Base-by-base conservation (phyloP, 2,797 vertebrate species). In the Fistularia commersonii region DNA sequence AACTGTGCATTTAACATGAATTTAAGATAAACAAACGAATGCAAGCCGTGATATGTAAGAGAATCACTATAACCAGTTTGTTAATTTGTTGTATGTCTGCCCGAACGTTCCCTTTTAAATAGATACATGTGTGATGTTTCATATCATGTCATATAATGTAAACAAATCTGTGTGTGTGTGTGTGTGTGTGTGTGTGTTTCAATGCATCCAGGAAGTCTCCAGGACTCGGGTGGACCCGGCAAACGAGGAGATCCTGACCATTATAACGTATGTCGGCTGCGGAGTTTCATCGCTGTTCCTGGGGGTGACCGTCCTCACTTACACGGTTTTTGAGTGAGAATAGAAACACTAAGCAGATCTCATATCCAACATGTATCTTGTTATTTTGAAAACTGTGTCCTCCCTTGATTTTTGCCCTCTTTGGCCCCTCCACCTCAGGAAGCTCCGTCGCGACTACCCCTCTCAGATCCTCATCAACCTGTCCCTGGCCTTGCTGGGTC, bases 381-480 rank as follows among this genome's bases (percentile, higher is more conserved):
- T 2, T 2, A 2, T 23, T 23, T 23, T 23, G 23, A 23, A 23
- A 23, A 15, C 3, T 11, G 11, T 5, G 11, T 14, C 32, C 11
- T 11, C 3, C 8, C 33, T 3, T 23, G 11, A 3, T 8, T 23
- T 11, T n/a, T 39, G 7, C 1, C 32, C 34, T 9, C 12, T 11
- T 31, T 12, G 2, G 11, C 0, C 3, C 51, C 12, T 33, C 6
- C 0, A 8, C 11, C 13, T 47, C 68, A 91, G 95, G 44, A 93
- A 93, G 74, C 89, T 96, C 35, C 69, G 87, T 45, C 85, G 84
- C 66, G 94, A 96, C 65, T 92, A 92, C 57, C 93, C 94, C 11
- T 92, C 95, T 42, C 91, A 95, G 89, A 95, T 98, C 77, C 91
- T 98, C 57, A 81, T 97, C 63, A 94, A 94, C 63, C 89, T 97